Conservation (phyloP, 2,888 invertebrate genomes). For the Xestia ashworthii region DNA sequence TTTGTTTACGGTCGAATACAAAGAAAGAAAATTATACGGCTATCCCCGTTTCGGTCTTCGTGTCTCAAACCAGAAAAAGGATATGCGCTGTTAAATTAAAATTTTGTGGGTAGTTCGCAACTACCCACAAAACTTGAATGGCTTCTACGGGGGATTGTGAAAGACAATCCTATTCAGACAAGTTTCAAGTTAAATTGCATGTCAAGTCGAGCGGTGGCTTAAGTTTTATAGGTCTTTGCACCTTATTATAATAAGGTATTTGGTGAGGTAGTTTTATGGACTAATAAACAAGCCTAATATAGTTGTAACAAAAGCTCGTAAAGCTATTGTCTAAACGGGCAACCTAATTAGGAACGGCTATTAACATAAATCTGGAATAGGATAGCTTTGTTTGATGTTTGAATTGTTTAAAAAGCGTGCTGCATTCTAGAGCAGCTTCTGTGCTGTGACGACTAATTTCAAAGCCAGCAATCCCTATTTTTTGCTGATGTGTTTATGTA, state of each 20-base stretch:
- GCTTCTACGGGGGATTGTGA: conserved; percentile 61
- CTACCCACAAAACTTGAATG: conserved; percentile 48
- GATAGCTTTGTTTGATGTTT: conserved; percentile 53
- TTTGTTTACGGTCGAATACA: conserved; percentile 52
- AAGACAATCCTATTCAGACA: conserved; percentile 60
- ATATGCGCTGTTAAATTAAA: conserved; percentile 32
- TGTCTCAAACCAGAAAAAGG: conserved; percentile 35
- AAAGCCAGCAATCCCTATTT: conserved; percentile 62
- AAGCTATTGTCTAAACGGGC: conserved; percentile 55
- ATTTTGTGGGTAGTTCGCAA: conserved; percentile 28
- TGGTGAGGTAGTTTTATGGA: conserved; percentile 28
- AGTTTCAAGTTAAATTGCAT: conserved; percentile 33
- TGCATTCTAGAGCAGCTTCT: conserved; percentile 26
- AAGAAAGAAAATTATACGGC: conserved; percentile 56
- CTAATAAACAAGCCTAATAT: conserved; percentile 47
- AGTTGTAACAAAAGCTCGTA: conserved; percentile 63
- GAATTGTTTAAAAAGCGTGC: conserved; percentile 42
- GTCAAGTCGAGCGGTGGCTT: conserved; percentile 8
- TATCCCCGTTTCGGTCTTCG: conserved; percentile 25
- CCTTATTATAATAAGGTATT: conserved; percentile 24
- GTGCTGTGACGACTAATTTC: conserved; percentile 63
- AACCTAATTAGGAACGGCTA: conserved; percentile 55
- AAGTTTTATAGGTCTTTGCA: conserved; percentile 27
- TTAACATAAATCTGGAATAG: conserved; percentile 43
- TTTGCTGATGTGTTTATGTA: conserved; percentile 68